phyloP scores from a whole-genome alignment of 2,113 vertebrate genomes.

The Siniperca knerii region DNA sequence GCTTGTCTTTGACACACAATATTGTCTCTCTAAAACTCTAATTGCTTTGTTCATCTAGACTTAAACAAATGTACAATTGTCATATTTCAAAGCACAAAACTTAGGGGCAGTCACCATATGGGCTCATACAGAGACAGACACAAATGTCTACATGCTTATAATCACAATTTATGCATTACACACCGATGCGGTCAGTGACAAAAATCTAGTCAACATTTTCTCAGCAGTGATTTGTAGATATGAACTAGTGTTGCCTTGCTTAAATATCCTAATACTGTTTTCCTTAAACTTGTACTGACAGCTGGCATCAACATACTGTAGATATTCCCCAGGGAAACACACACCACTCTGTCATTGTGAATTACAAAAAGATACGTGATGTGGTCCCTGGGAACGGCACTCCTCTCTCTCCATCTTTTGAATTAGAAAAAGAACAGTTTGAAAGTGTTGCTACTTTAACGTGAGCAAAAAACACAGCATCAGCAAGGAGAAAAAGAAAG shows the following conservation, averaged over 20 bases:
- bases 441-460: background rate
- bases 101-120: too few species aligned
- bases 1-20: background rate
- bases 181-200: background rate
- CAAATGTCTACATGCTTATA: background rate
- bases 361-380: background rate
- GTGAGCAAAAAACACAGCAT: background rate
- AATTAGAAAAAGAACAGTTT: background rate
- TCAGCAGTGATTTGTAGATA: background rate
- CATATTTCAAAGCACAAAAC: background rate
- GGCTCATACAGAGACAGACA: background rate
- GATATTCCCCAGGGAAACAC: slow-evolving; percentile 10
- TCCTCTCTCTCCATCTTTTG: background rate
- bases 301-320: background rate
- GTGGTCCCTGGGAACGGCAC: background rate
- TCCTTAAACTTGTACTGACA: background rate
- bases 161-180: background rate
- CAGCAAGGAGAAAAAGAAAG: background rate
- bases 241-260: slow-evolving; percentile 5
- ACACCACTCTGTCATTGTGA: background rate
- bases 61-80: background rate
- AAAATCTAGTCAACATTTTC: background rate
- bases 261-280: too few species aligned
- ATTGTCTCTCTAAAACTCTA: background rate
- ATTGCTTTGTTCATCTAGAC: background rate